These are phyloP conservation scores for Vulpes vulpes DNA, from an alignment of 2,113 vertebrate genomes.

Conservation along the genomic window DNA sequence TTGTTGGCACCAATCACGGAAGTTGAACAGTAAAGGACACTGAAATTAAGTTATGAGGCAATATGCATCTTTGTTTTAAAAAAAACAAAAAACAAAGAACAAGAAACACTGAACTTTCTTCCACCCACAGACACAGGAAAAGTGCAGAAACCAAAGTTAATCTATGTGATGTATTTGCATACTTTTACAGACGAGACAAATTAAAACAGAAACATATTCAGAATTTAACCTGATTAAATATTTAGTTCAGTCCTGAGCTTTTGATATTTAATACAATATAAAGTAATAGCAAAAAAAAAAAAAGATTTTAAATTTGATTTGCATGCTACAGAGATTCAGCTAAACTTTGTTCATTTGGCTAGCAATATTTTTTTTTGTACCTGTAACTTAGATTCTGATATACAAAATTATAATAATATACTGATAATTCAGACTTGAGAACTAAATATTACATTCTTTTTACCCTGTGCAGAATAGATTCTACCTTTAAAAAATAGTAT, in stretches of 20 bases:
- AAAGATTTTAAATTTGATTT: conserved; percentile 85
- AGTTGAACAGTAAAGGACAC: conserved; percentile 62
- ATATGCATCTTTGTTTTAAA: conserved; percentile 85
- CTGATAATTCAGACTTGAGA: conserved; percentile 83
- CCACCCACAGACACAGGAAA: conserved; percentile 88
- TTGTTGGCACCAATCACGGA: conserved; percentile 54
- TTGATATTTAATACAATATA: conserved; percentile 88
- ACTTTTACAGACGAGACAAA: conserved; percentile 86
- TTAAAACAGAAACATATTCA: conserved; percentile 89
- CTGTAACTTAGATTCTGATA: conserved; percentile 84
- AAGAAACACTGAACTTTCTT: conserved; percentile 77
- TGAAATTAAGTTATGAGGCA: conserved; percentile 76
- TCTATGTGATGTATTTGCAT: conserved; percentile 87
- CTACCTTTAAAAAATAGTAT: conserved; percentile 79
- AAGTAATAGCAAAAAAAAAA: conserved; percentile 82
- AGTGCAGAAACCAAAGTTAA: conserved; percentile 89
- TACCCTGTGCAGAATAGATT: conserved; percentile 80
- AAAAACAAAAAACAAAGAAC: conserved; percentile 64
- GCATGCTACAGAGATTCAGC: conserved; percentile 80
- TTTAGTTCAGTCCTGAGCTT: conserved; percentile 92
- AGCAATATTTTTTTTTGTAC: conserved; percentile 82
- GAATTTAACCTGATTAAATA: conserved; percentile 91
- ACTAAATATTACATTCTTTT: conserved; percentile 83
- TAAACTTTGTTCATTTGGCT: conserved; percentile 88
- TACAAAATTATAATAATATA: conserved; percentile 83